phyloP scores from a whole-genome alignment of 92 coral and sea anemone species.

The Parazoanthus swiftii region DNA sequence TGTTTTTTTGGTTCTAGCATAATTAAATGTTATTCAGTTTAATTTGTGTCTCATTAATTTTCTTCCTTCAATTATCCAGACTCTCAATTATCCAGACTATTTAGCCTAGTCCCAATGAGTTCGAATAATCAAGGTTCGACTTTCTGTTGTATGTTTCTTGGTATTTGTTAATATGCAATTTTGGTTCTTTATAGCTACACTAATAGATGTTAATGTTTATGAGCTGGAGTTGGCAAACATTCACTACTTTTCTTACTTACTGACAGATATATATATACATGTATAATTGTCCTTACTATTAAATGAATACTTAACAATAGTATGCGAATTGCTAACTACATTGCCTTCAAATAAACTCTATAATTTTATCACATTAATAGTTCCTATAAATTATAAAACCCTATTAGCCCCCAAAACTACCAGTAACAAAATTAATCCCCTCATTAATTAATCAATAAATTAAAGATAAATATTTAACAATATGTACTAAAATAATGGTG shows the following conservation, averaged over 20 bases:
- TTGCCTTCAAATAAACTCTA: neutral
- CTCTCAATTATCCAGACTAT: too few species aligned
- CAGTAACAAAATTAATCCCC: neutral
- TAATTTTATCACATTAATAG: neutral
- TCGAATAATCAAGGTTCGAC: too few species aligned
- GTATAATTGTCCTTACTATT: neutral
- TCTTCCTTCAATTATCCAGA: too few species aligned
- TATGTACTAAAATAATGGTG: too few species aligned
- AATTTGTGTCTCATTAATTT: too few species aligned
- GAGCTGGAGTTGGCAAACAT: constrained; percentile 29
- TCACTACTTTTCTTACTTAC: too few species aligned
- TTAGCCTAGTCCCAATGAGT: too few species aligned
- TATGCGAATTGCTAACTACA: neutral
- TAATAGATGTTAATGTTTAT: neutral
- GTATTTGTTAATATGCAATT: too few species aligned
- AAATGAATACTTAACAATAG: neutral
- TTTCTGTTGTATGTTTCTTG: too few species aligned
- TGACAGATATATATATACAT: constrained; percentile 8
- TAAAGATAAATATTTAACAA: too few species aligned
- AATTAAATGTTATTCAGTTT: too few species aligned
- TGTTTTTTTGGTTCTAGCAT: too few species aligned
- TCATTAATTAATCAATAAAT: neutral
- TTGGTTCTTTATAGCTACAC: neutral
- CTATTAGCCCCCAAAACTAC: neutral
- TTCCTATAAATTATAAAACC: neutral